A percentile compares a stretch with the other conserved stretches of the same genome.
phyloP scores from a whole-genome alignment of 2,113 vertebrate genomes.

The Gambusia holbrooki region DNA sequence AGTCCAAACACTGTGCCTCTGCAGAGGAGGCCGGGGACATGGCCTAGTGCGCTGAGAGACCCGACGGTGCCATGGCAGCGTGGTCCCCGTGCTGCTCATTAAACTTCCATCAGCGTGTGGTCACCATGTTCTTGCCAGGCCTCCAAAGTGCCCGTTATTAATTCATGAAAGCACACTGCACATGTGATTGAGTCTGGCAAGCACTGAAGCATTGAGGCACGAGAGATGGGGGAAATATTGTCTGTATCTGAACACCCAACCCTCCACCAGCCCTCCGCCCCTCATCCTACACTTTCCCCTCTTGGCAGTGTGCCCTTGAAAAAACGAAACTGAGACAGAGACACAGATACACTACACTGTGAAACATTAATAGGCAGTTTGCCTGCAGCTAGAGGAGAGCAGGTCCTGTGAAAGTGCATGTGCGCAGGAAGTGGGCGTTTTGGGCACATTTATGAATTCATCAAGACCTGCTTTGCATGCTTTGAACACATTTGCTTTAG shows the following conservation, averaged over 20 bases:
- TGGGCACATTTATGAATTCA: conserved; percentile 37
- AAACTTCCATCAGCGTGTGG: conserved; percentile 88
- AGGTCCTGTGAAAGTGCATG: conserved; percentile 43
- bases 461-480: conserved; percentile 41
- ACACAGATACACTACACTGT: conserved; percentile 78
- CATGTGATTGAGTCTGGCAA: conserved; percentile 89
- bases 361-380: conserved; percentile 90
- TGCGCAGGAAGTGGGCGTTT: conserved; percentile 26
- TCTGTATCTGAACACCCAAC: conserved; percentile 71
- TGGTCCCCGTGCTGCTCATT: conserved; percentile 91
- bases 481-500: conserved; percentile 60
- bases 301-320: conserved; percentile 71
- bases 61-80: conserved; percentile 77
- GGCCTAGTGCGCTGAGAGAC: conserved; percentile 74
- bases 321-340: conserved; percentile 43
- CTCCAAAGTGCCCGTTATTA: conserved; percentile 92
- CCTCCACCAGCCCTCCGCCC: conserved; percentile 61
- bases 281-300: conserved; percentile 50
- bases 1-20: conserved; percentile 80
- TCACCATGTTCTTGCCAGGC: conserved; percentile 80
- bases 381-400: conserved; percentile 70
- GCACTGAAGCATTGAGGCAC: conserved; percentile 86
- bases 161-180: conserved; percentile 92
- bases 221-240: conserved; percentile 82
- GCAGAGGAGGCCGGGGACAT: conserved; percentile 74